phyloP scores from a whole-genome alignment of 2,113 vertebrate species.

The Menidia beryllina region DNA sequence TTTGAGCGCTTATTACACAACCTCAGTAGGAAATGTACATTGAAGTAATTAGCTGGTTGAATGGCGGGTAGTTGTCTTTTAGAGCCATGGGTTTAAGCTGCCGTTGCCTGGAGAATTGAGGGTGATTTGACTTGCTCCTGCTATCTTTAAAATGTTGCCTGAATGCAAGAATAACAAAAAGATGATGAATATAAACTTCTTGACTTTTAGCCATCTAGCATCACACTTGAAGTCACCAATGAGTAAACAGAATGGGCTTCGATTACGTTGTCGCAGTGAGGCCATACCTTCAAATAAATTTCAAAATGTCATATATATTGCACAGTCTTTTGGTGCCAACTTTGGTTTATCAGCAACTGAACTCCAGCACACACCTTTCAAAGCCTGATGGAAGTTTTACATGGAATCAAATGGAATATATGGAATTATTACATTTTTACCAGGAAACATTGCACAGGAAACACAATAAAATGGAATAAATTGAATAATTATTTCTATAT shows the following conservation, averaged over 20 bases:
- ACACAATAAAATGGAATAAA: too few relatives aligned
- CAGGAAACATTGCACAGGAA: too few relatives aligned
- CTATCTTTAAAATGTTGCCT: constrained; percentile 24
- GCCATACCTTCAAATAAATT: background rate
- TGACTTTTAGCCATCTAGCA: constrained; percentile 1
- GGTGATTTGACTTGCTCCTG: constrained; percentile 30
- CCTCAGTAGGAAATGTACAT: constrained; percentile 53
- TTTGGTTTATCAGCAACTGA: too few relatives aligned
- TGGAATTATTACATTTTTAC: too few relatives aligned
- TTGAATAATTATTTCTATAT: too few relatives aligned
- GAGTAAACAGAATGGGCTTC: background rate
- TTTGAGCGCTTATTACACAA: constrained; percentile 56
- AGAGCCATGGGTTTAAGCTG: constrained; percentile 39
- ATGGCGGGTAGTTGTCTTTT: constrained; percentile 47
- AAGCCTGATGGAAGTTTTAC: too few relatives aligned
- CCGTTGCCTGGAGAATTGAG: constrained; percentile 43
- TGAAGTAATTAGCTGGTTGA: constrained; percentile 70
- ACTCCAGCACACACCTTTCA: too few relatives aligned
- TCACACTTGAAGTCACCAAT: background rate
- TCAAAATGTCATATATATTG: background rate
- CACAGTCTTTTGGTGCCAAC: background rate
- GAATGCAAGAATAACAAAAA: constrained; percentile 15
- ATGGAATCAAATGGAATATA: too few relatives aligned
- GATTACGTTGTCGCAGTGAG: background rate
- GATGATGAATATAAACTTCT: background rate